Percentiles rank a stretch among this genome's conserved stretches.
These are phyloP conservation scores for Drepana arcuata DNA, from an alignment of 1,140 invertebrate species.

Conservation along the genomic window DNA sequence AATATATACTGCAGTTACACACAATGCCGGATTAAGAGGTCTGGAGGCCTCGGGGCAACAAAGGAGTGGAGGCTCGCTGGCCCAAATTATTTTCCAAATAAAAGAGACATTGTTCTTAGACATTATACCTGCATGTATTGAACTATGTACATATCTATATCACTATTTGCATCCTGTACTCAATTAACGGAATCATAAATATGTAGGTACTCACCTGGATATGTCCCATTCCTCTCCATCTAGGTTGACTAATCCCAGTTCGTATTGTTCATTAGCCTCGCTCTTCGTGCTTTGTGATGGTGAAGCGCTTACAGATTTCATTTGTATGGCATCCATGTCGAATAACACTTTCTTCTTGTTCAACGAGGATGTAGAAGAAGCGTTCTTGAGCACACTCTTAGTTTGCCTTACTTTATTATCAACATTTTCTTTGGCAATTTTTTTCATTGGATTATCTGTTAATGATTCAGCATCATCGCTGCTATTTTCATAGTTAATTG, in stretches of 20 bases:
- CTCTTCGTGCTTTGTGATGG: slow-evolving; percentile 58
- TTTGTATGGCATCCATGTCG: slow-evolving; percentile 72
- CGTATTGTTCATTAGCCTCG: slow-evolving; percentile 48
- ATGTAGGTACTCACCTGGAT: slow-evolving; percentile 58
- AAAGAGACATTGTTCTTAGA: no score
- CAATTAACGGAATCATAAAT: no score
- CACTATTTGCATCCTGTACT: no score
- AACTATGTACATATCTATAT: no score
- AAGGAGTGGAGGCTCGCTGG: no score
- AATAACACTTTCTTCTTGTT: slow-evolving; percentile 76
- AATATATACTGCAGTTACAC: no score
- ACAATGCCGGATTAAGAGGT: no score
- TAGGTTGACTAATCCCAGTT: slow-evolving; percentile 46
- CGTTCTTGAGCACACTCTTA: slow-evolving; percentile 74
- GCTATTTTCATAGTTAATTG: slow-evolving; percentile 18
- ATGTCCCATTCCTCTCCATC: slow-evolving; percentile 69
- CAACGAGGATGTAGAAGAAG: slow-evolving; percentile 62
- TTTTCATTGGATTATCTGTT: slow-evolving; percentile 23
- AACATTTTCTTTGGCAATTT: slow-evolving; percentile 47
- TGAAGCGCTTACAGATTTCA: slow-evolving; percentile 61
- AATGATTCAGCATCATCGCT: slow-evolving; percentile 36
- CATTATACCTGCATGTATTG: no score
- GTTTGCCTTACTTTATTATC: slow-evolving; percentile 35
- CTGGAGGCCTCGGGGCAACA: no score
- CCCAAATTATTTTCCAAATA: no score